These are phyloP conservation scores for Epicampocera succincta DNA, from an alignment of 2,888 invertebrate species.

Conservation along the genomic window DNA sequence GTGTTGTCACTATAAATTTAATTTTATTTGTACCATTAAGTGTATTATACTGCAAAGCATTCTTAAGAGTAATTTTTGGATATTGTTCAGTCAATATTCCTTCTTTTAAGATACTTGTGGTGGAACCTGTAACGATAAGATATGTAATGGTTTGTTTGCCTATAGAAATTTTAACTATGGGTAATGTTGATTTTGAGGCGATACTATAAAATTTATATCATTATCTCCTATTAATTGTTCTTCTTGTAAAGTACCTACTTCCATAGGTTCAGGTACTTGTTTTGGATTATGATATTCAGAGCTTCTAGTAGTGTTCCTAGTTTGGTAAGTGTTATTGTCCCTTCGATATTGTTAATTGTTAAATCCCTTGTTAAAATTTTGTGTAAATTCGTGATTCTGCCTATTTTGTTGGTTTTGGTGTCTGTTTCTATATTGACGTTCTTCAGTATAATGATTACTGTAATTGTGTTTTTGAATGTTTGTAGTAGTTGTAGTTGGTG, in stretches of 20 bases:
- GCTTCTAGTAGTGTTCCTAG: conserved; percentile 7
- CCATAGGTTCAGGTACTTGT: conserved; percentile 5
- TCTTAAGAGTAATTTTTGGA: conserved; percentile 18
- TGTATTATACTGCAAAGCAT: conserved; percentile 24
- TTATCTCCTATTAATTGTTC: background rate
- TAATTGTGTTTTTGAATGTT: conserved; percentile 5
- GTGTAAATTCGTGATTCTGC: background rate
- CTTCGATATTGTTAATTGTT: background rate
- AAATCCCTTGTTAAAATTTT: background rate
- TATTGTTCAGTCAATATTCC: conserved; percentile 16
- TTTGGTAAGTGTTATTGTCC: conserved; percentile 25
- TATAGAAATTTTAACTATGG: conserved; percentile 20
- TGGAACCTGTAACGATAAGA: conserved; percentile 30
- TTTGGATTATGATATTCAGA: background rate
- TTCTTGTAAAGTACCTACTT: conserved; percentile 29
- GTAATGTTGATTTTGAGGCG: conserved; percentile 9
- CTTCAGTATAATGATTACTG: background rate
- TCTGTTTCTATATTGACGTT: conserved; percentile 9
- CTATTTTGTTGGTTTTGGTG: conserved; percentile 4
- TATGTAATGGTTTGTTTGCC: conserved; percentile 24
- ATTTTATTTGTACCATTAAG: conserved; percentile 20
- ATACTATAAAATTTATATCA: conserved; percentile 26
- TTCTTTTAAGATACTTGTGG: conserved; percentile 24
- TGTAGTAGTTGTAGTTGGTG: conserved; percentile 2
- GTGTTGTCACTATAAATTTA: conserved; percentile 24